Base-by-base conservation (phyloP, 1,140 invertebrate species). In the Leptestheria dahalacensis region DNA sequence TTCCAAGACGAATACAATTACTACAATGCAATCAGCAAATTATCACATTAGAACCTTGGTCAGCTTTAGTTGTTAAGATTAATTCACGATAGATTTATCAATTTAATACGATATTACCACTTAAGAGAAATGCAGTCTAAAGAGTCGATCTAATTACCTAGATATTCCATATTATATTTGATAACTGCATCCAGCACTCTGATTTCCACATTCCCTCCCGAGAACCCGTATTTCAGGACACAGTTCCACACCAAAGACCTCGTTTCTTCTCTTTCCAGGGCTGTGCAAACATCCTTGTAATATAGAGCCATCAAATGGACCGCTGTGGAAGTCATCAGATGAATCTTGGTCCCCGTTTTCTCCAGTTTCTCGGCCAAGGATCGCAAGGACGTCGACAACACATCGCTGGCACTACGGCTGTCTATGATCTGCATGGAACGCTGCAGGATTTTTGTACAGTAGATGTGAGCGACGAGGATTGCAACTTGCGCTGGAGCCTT, bases 121-220 rank as follows among this genome's bases (percentile, higher is more conserved):
- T n/a, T n/a, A 41, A 41, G 15, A 41, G 6, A 41, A 9, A 41
- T 9, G 6, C 6, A 41, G 15, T 41, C 33, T 41, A 41, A 41
- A 41, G 15, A 9, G n/a, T n/a, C n/a, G n/a, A 41, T 41, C 15
- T 41, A 6, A 41, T 9, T 41, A 41, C 53, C 53, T 12, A 55
- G 23, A 33, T 55, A 55, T 29, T 55, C 53, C 53, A 55, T 55
- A 20, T 33, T 33, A 33, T 55, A 55, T 18, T 25, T 33, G 10
- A 55, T 26, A 11, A 10, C 2, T 28, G 33, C 33, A 33, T 55
- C 53, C 24, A 55, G 53, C 12, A 55, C 53, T 26, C 33, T 26
- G 20, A 55, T 55, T 21, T 29, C 25, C 20, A 55, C 53, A 4
- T 11, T 26, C 12, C 33, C 33, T 11, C 33, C 53, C 20, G 20